Evolutionary conservation across 2,888 invertebrate genomes (phyloP).

Genomic region (Nysson spinosus): DNA sequence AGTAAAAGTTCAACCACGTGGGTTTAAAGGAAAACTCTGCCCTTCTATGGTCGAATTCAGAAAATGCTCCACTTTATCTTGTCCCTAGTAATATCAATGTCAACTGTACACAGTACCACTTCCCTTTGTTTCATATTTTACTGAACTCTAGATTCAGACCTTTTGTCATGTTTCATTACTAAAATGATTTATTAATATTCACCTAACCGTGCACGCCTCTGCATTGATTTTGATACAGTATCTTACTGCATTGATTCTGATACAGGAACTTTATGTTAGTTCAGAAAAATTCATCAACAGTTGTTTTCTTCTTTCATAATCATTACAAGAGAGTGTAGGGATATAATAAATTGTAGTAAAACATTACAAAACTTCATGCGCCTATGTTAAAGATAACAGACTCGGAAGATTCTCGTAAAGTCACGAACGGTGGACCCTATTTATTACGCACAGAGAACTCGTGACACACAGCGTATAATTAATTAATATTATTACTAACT

Average conservation of each 20-base stretch:
- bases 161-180: neutral
- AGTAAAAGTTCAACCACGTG: slow-evolving; percentile 76
- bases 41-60: slow-evolving; percentile 70
- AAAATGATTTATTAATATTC: too few relatives aligned
- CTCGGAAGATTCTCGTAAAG: slow-evolving; percentile 4
- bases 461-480: slow-evolving; percentile 13
- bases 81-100: slow-evolving; percentile 26
- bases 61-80: slow-evolving; percentile 58
- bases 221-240: too few relatives aligned
- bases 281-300: too few relatives aligned
- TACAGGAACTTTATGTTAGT: too few relatives aligned
- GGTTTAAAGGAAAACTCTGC: slow-evolving; percentile 70
- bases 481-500: neutral
- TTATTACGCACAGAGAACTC: slow-evolving; percentile 45
- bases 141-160: neutral
- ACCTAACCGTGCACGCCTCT: too few relatives aligned
- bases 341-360: too few relatives aligned
- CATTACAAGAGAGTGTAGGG: too few relatives aligned
- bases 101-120: slow-evolving; percentile 23
- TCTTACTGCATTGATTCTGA: neutral
- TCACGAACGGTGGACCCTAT: slow-evolving; percentile 13
- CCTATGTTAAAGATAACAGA: neutral
- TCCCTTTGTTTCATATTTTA: slow-evolving; percentile 15
- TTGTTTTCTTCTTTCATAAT: too few relatives aligned
- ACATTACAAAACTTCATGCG: neutral